Evolutionary conservation across 2,113 vertebrate species (phyloP).

Genomic region (Rattus norvegicus): GRCr8 NC_086036.1:64974501-64975000

Average conservation of each 20-base stretch:
- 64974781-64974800: background rate
- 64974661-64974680: background rate
- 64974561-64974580: no score
- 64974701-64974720: background rate
- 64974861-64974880: background rate
- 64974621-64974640: background rate
- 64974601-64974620: background rate
- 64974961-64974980: background rate
- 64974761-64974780: background rate
- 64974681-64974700: background rate
- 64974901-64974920: background rate
- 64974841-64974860: background rate
- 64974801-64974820: background rate
- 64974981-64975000: slow-evolving; percentile 63
- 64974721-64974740: background rate
- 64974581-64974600: background rate
- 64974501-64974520: background rate
- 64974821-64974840: background rate
- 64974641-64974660: background rate
- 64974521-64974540: background rate
- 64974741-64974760: background rate
- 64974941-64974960: background rate
- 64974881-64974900: background rate
- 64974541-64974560: background rate
- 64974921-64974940: no score